These are phyloP conservation scores for Maccullochella peelii DNA, from an alignment of 2,113 vertebrate species.

Conservation along the genomic window DNA sequence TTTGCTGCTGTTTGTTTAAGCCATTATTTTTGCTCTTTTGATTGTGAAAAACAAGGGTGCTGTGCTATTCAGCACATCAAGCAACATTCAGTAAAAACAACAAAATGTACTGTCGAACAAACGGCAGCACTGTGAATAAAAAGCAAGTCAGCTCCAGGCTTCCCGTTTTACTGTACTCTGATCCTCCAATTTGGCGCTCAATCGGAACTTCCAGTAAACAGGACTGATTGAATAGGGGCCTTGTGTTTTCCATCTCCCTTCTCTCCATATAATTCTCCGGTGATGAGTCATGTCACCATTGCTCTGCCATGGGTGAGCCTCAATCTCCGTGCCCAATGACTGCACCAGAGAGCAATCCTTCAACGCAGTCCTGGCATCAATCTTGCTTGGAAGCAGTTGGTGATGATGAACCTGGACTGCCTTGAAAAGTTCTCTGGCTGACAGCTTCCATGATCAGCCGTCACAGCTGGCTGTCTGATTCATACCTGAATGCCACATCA, in stretches of 20 bases:
- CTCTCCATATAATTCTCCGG: constrained; percentile 59
- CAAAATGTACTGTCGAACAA: constrained; percentile 24
- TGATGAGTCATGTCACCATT: constrained; percentile 72
- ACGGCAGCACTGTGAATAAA: constrained; percentile 21
- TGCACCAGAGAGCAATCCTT: constrained; percentile 73
- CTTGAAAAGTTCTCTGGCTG: constrained; percentile 70
- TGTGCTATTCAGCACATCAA: constrained; percentile 49
- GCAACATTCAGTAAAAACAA: constrained; percentile 17
- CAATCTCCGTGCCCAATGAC: constrained; percentile 72
- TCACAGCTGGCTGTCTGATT: constrained; percentile 75
- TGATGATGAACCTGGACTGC: constrained; percentile 67
- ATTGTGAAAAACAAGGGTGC: constrained; percentile 50
- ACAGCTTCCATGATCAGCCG: constrained; percentile 77
- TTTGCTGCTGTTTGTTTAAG: constrained; percentile 43
- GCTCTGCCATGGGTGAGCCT: constrained; percentile 68
- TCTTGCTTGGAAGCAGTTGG: constrained; percentile 69
- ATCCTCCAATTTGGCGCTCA: constrained; percentile 36
- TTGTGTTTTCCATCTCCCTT: constrained; percentile 66
- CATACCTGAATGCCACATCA: constrained; percentile 68
- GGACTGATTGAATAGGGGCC: constrained; percentile 60
- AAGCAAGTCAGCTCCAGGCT: constrained; percentile 16
- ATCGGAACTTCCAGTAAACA: constrained; percentile 45
- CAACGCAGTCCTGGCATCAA: constrained; percentile 69
- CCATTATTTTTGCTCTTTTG: constrained; percentile 51
- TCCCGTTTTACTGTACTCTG: constrained; percentile 38